Conservation (phyloP, 2,113 vertebrate species). For the Hippoglossus stenolepis region DNA sequence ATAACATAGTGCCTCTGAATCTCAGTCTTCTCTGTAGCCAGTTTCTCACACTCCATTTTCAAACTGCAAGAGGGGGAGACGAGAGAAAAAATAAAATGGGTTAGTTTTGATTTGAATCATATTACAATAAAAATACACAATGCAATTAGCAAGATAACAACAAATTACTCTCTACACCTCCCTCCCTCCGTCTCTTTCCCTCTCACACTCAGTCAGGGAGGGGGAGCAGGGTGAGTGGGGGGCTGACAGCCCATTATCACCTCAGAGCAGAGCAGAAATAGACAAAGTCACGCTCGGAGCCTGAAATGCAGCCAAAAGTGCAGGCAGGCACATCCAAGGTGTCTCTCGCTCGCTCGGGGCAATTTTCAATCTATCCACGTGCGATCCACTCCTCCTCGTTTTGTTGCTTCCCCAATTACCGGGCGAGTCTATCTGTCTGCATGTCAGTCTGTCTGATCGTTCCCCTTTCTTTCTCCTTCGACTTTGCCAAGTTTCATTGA, state of each 20-base stretch:
- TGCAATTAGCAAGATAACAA: constrained; percentile 61
- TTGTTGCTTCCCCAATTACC: constrained; percentile 42
- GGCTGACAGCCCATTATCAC: constrained; percentile 80
- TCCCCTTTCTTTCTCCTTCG: constrained; percentile 9
- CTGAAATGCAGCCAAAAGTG: constrained; percentile 75
- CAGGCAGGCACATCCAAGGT: constrained; percentile 67
- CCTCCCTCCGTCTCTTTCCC: not conserved
- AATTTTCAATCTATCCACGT: constrained; percentile 47
- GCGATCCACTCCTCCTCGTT: constrained; percentile 50
- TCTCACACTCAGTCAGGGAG: constrained; percentile 38
- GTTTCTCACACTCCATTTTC: constrained; percentile 94
- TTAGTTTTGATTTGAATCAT: constrained; percentile 43
- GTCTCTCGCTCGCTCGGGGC: constrained; percentile 37
- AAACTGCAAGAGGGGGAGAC: constrained; percentile 80
- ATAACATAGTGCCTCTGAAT: constrained; percentile 96
- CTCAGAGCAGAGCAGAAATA: constrained; percentile 78
- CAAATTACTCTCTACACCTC: constrained; percentile 37
- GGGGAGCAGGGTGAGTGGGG: constrained; percentile 56
- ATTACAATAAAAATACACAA: constrained; percentile 57
- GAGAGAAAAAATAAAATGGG: not conserved
- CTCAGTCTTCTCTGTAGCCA: constrained; percentile 94
- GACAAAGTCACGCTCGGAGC: constrained; percentile 70
- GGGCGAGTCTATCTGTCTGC: constrained; percentile 9
- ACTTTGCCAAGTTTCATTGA: constrained; percentile 22
- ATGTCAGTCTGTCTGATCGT: not conserved